Evolutionary conservation across 2,113 vertebrate genomes (phyloP).

Genomic region (Thalassarche chlororhynchos): DNA sequence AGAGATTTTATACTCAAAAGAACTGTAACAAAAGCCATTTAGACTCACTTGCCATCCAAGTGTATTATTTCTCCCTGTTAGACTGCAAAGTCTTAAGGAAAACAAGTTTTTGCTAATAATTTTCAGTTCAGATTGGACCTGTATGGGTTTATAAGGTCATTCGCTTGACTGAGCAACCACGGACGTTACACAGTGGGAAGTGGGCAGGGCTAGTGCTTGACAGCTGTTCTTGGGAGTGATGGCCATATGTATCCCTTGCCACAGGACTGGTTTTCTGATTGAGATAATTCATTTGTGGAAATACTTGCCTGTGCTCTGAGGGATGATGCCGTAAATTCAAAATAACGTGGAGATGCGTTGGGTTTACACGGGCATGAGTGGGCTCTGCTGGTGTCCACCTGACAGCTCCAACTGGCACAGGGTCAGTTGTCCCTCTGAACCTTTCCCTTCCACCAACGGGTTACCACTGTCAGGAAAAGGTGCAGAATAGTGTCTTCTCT

Average conservation of each 20-base stretch:
- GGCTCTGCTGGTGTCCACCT: background rate
- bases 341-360: background rate
- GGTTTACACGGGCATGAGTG: background rate
- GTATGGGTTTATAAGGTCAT: slow-evolving; percentile 50
- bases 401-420: background rate
- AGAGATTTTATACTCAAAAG: slow-evolving; percentile 24
- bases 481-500: background rate
- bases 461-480: background rate
- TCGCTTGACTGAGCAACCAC: slow-evolving; percentile 52
- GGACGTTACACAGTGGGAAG: slow-evolving; percentile 51
- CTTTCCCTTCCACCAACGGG: background rate
- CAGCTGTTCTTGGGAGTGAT: slow-evolving; percentile 63
- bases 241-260: slow-evolving; percentile 66
- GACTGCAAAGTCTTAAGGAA: background rate
- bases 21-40: background rate
- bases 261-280: slow-evolving; percentile 60
- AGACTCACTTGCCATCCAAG: background rate
- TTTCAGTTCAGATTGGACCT: slow-evolving; percentile 28
- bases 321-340: slow-evolving; percentile 39
- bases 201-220: slow-evolving; percentile 59
- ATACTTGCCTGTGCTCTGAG: slow-evolving; percentile 20
- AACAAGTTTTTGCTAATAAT: slow-evolving; percentile 20
- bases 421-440: background rate
- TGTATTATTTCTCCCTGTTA: slow-evolving; percentile 11
- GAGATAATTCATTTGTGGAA: slow-evolving; percentile 59